phyloP scores from a whole-genome alignment of 2,113 vertebrate genomes.

The Mus pahari region DNA sequence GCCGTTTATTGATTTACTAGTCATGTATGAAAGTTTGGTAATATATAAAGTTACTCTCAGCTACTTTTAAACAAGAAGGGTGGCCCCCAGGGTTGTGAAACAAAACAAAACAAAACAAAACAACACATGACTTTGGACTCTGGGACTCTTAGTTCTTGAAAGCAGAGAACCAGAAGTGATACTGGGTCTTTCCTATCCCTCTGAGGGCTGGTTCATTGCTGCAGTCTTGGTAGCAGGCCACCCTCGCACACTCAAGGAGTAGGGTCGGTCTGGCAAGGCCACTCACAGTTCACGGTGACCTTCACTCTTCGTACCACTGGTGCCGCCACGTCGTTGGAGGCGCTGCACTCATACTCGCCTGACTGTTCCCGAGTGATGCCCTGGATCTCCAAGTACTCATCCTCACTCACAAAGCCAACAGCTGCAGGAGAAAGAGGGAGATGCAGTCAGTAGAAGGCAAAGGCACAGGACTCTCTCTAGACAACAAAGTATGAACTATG shows the following conservation, averaged over 20 bases:
- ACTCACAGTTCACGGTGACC: slow-evolving; percentile 98
- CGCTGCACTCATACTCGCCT: slow-evolving; percentile 95
- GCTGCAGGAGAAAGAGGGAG: slow-evolving; percentile 82
- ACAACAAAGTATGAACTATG: background rate
- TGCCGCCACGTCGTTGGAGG: slow-evolving; percentile 93
- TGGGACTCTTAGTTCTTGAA: background rate
- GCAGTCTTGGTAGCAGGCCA: accelerated
- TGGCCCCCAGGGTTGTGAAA: background rate
- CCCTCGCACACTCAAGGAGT: accelerated
- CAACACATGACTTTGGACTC: background rate
- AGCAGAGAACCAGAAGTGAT: background rate
- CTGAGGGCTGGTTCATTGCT: background rate
- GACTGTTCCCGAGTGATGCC: slow-evolving; percentile 94
- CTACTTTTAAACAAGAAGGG: background rate
- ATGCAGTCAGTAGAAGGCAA: background rate
- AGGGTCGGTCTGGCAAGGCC: accelerated
- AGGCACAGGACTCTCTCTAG: background rate
- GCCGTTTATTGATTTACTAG: background rate
- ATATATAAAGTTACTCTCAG: background rate
- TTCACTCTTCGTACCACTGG: slow-evolving; percentile 93
- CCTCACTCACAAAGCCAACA: slow-evolving; percentile 92
- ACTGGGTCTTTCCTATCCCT: too few relatives aligned
- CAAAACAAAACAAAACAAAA: background rate
- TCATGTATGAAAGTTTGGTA: background rate
- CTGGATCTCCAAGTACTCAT: slow-evolving; percentile 96